Evolutionary conservation across 2,113 vertebrate genomes (phyloP), one percentile per base, ranked within the genome.

Genomic region (Leucoraja erinaceus): DNA sequence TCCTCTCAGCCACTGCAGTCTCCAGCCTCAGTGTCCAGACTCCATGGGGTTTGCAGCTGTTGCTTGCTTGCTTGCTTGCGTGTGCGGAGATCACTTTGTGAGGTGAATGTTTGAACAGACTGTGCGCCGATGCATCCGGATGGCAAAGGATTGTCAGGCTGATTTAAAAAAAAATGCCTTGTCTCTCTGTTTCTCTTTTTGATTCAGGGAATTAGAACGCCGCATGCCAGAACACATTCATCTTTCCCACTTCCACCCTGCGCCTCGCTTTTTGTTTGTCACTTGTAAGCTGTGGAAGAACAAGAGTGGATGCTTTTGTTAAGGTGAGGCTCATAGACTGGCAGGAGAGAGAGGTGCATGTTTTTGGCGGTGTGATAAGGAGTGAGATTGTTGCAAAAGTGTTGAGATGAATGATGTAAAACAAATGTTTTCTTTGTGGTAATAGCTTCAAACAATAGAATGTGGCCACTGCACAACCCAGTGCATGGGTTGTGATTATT

Each of bases 191-290:
- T 20, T 72, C 70, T 72, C 38, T 54, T 3, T 5, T 56, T 88
- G 81, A 14, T 61, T 88, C 83, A 63, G 5, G 83, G 83, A 61
- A 88, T 88, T 88, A 88, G 31, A 88, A 88, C 59, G 83, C 83
- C 59, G 63, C 56, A 88, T 88, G 83, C 63, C 83, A 88, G 83
- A 88, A 63, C 63, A 63, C 83, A 88, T 66, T 31, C 63, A 31
- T 88, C 83, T 31, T 88, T 88, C 83, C 83, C 59, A 63, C 59
- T 66, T 63, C 83, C n/a, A 66, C 63, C 59, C 83, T 63, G 83
- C 83, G 56, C 59, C 61, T 63, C 59, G 59, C 18, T 59, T 88
- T 91, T 91, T 68, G 88, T 91, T 91, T 91, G 88, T 91, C 88
- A 91, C 66, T 33, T 33, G 83, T 31, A 68, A 68, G 11, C 11